These are phyloP conservation scores for Stenoptilia bipunctidactyla DNA, from an alignment of 2,888 invertebrate species.

Conservation along the genomic window DNA sequence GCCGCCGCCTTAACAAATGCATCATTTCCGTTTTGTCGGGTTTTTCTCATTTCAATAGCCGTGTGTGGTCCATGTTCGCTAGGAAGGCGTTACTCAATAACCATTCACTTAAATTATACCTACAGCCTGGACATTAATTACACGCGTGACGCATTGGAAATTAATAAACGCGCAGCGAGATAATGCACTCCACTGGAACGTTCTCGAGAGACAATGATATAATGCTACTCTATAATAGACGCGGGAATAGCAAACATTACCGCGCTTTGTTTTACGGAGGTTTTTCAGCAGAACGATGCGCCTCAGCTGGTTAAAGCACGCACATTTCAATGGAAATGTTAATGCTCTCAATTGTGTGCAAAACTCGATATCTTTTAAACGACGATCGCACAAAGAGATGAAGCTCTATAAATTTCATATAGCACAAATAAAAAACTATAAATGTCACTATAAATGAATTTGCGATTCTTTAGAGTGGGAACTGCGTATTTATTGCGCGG, in stretches of 20 bases:
- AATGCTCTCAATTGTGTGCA: conserved; percentile 59
- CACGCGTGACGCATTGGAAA: conserved; percentile 19
- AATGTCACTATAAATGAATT: conserved; percentile 44
- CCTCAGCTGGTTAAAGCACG: conserved; percentile 33
- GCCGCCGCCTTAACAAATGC: conserved; percentile 53
- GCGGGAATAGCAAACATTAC: background rate
- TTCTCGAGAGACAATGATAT: background rate
- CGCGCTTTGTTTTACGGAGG: conserved; percentile 17
- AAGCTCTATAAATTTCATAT: conserved; percentile 52
- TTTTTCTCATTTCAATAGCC: conserved; percentile 54
- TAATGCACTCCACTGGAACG: background rate
- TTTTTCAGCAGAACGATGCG: conserved; percentile 30
- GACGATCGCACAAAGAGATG: conserved; percentile 44
- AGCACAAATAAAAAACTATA: conserved; percentile 40
- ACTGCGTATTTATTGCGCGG: conserved; percentile 11
- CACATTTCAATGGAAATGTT: conserved; percentile 55
- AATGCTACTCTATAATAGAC: background rate
- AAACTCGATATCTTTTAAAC: conserved; percentile 48
- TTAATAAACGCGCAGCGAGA: conserved; percentile 12
- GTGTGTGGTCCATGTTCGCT: conserved; percentile 56
- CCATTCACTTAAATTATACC: conserved; percentile 38
- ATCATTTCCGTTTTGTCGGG: conserved; percentile 57
- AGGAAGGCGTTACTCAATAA: conserved; percentile 42
- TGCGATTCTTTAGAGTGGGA: conserved; percentile 41
- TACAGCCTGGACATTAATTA: conserved; percentile 12